A percentile compares a stretch with the other conserved stretches of the same genome.
Conservation (phyloP, 2,888 invertebrate genomes). For the Drosophila rellima region DNA sequence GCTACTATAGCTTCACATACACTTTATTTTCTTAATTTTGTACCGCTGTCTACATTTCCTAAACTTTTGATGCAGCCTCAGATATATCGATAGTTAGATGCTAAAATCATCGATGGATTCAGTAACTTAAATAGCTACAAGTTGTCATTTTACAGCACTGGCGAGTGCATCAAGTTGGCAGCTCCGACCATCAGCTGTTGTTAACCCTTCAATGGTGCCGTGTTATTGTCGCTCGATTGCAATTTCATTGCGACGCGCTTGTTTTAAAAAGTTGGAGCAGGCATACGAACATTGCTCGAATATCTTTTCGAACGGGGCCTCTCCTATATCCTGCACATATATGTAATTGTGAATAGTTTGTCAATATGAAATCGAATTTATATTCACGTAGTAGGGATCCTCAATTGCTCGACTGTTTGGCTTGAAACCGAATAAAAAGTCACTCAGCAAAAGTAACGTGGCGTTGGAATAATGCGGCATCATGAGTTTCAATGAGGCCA, state of each 20-base stretch:
- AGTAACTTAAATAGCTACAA: neutral
- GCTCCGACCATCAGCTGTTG: constrained; percentile 36
- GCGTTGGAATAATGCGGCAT: constrained; percentile 87
- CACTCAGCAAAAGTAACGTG: constrained; percentile 91
- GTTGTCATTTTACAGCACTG: constrained; percentile 27
- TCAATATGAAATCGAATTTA: neutral
- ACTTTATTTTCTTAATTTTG: too few relatives aligned
- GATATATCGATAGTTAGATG: too few relatives aligned
- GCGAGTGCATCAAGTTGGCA: constrained; percentile 19
- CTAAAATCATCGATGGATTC: too few relatives aligned
- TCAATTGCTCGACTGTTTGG: constrained; percentile 89
- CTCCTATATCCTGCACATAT: constrained; percentile 87
- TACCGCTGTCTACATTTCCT: too few relatives aligned
- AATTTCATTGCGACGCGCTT: constrained; percentile 53
- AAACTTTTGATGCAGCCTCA: too few relatives aligned
- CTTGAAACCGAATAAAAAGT: constrained; percentile 90
- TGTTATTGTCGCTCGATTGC: constrained; percentile 1
- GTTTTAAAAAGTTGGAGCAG: constrained; percentile 88
- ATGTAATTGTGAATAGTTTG: neutral
- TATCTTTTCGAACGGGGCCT: constrained; percentile 90
- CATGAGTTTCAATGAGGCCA: constrained; percentile 88
- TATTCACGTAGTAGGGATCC: constrained; percentile 92
- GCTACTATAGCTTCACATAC: too few relatives aligned
- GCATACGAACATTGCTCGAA: constrained; percentile 90
- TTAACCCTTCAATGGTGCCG: constrained; percentile 42